Evolutionary conservation across 2,113 vertebrate genomes (phyloP).

Genomic region (Nanger granti): DNA sequence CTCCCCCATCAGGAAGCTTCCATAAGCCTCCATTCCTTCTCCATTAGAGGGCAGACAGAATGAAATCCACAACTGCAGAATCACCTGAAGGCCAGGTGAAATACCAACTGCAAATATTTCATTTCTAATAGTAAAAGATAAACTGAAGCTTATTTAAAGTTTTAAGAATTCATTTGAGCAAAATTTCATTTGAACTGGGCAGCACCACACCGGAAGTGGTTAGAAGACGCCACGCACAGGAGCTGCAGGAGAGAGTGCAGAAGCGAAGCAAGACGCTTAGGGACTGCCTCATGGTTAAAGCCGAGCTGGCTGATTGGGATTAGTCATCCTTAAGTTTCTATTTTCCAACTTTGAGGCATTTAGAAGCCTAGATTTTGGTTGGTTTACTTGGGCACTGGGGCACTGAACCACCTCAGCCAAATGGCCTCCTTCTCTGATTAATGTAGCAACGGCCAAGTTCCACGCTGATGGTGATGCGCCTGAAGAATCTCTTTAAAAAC

Average conservation of each 20-base stretch:
- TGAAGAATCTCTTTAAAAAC: neutral
- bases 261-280: neutral
- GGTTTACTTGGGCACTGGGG: fast-evolving
- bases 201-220: fast-evolving
- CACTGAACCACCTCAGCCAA: too few species aligned
- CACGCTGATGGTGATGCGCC: neutral
- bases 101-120: neutral
- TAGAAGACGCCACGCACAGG: neutral
- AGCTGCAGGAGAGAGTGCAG: neutral
- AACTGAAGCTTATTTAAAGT: neutral
- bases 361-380: neutral
- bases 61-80: neutral
- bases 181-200: neutral
- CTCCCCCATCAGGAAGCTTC: neutral
- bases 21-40: neutral
- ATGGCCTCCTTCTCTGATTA: neutral
- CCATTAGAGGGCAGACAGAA: neutral
- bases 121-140: neutral
- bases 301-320: neutral
- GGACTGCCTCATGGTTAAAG: neutral
- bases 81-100: neutral
- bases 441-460: neutral
- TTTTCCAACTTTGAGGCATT: neutral
- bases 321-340: neutral
- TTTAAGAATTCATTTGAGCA: neutral